Conservation (phyloP, 2,113 vertebrate genomes). For the Upupa epops region DNA sequence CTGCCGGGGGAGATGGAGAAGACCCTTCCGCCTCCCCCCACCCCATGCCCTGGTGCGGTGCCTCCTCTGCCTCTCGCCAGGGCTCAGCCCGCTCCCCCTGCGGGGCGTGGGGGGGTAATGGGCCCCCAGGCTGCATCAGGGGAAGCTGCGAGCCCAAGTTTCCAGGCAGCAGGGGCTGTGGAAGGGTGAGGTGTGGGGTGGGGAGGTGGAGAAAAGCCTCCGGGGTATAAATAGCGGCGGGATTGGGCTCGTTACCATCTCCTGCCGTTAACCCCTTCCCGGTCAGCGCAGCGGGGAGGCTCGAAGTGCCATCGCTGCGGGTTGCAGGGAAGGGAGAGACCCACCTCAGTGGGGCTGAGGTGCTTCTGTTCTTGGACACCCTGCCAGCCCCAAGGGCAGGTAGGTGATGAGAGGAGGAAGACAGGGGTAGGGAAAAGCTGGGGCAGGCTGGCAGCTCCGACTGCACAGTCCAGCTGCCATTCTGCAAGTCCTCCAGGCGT, state of each 20-base stretch:
- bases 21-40: neutral
- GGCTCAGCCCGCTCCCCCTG: neutral
- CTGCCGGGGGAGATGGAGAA: neutral
- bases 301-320: neutral
- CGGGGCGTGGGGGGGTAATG: constrained; percentile 26
- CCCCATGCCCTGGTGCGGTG: neutral
- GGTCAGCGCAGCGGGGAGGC: neutral
- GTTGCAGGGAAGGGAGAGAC: neutral
- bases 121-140: neutral
- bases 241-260: neutral
- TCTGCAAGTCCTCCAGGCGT: neutral
- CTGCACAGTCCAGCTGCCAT: neutral
- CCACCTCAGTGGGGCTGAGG: neutral
- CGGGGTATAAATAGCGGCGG: constrained; percentile 60
- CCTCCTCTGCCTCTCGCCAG: neutral
- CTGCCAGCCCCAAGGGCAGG: fast-evolving
- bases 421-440: fast-evolving
- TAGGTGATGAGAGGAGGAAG: neutral
- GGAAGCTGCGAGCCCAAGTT: constrained; percentile 1
- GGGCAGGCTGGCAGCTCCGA: neutral
- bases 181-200: neutral
- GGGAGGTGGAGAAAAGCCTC: constrained; percentile 16
- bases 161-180: constrained; percentile 32
- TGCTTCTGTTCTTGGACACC: neutral
- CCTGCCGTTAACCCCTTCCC: constrained; percentile 26